Base-by-base conservation (phyloP, 2,888 invertebrate species). In the Hydriomena furcata region DNA sequence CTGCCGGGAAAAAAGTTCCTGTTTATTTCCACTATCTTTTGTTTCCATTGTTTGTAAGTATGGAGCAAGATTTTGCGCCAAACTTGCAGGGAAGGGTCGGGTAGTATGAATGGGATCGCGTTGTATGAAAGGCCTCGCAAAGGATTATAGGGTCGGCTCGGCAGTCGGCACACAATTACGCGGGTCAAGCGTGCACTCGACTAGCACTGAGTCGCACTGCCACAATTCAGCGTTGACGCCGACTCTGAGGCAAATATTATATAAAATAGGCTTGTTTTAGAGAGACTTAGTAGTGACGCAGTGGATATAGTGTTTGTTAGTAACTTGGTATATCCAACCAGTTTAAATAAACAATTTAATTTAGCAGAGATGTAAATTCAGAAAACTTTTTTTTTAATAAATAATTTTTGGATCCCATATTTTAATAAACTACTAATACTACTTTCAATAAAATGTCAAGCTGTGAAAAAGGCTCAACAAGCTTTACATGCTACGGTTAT, bases 151-250 rank as follows among this genome's bases (percentile, higher is more conserved):
- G 72, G 74, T 69, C 64, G 64, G 66, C 73, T 72, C 43, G 47
- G 43, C 47, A 52, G 52, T 52, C 74, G 63, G 76, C 76, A 66
- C 76, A 81, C 83, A 84, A 84, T 84, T 82, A 84, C 83, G 76
- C 70, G 67, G 82, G 81, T 82, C 84, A 79, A 79, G 79, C 81
- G 82, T 80, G 78, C 75, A 61, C 75, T 69, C 67, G 66, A 67
- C 67, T 65, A 66, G 64, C 61, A 47, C 40, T 28, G 21, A 67
- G 42, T 42, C 44, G 52, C 50, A 45, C 66, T 62, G 64, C 69
- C 66, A 71, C 72, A 64, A 71, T 66, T 49, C 55, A 54, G 51
- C 46, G 32, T 41, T 40, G 53, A 47, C 54, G 52, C 54, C 23
- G 48, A 21, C 44, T 41, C 8, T 27, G 8, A 31, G 32, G 17